Evolutionary conservation across 1,140 invertebrate species (phyloP).

Genomic region (Drosophila subpulchrella): DNA sequence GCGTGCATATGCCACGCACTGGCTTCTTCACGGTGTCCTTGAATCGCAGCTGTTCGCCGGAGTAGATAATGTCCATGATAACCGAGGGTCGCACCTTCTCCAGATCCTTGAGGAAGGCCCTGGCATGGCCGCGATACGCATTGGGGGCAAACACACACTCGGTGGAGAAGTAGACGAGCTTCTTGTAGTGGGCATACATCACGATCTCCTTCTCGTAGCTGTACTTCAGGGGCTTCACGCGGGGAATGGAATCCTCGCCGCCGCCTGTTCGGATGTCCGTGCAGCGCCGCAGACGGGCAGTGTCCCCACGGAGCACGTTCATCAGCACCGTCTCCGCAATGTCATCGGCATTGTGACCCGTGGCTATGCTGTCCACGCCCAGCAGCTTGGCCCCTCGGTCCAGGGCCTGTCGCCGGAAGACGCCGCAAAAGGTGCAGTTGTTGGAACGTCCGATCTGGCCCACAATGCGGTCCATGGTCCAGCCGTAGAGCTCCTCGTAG

Average conservation of each 20-base stretch:
- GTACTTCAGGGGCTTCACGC: constrained; percentile 99
- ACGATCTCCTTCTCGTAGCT: constrained; percentile 99
- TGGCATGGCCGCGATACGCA: constrained; percentile 97
- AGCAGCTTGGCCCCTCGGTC: constrained; percentile 96
- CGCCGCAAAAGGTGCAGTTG: constrained; percentile 99
- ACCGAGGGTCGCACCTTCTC: constrained; percentile 96
- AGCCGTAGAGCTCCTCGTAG: constrained; percentile 99
- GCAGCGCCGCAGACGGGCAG: constrained; percentile 96
- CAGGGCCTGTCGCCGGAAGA: constrained; percentile 97
- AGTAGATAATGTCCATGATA: constrained; percentile 99
- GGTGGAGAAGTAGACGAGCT: constrained; percentile 99
- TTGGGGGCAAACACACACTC: constrained; percentile 99
- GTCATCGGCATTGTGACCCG: constrained; percentile 99
- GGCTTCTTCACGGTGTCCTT: constrained; percentile 94
- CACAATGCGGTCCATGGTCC: constrained; percentile 99
- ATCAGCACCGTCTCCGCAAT: constrained; percentile 99
- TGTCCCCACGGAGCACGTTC: constrained; percentile 98
- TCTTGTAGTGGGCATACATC: constrained; percentile 99
- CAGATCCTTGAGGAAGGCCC: constrained; percentile 97
- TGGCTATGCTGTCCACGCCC: constrained; percentile 96
- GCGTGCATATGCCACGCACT: constrained; percentile 90
- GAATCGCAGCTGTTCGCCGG: constrained; percentile 94
- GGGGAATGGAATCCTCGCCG: constrained; percentile 93
- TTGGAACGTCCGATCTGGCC: constrained; percentile 97
- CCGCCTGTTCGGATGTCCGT: constrained; percentile 94